A percentile compares a stretch with the other conserved stretches of the same genome.
These are phyloP conservation scores for Grantiella picta DNA, from an alignment of 2,113 vertebrate species.

Conservation along the genomic window DNA sequence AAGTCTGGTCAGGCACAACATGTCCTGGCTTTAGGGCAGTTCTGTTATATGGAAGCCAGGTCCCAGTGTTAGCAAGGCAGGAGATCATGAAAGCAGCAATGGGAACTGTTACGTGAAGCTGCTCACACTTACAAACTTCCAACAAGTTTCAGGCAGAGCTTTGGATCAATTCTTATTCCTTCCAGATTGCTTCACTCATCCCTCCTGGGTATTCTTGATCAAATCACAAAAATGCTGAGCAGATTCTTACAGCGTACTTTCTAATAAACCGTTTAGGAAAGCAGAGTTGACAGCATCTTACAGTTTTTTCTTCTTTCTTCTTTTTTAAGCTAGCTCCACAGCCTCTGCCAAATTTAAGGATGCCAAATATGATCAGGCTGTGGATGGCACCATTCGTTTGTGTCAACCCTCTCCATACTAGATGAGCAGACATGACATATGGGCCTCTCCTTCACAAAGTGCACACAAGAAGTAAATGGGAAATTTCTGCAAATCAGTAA, in stretches of 20 bases:
- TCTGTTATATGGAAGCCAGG: neutral
- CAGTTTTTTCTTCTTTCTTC: neutral
- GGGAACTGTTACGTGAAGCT: neutral
- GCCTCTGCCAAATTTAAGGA: constrained; percentile 26
- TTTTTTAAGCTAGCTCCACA: constrained; percentile 21
- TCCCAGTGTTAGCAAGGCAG: neutral
- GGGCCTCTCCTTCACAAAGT: constrained; percentile 1
- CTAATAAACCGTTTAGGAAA: constrained; percentile 50
- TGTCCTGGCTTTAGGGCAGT: neutral
- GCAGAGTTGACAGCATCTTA: constrained; percentile 31
- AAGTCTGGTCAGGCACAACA: neutral
- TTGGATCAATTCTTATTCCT: constrained; percentile 31
- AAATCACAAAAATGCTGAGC: constrained; percentile 37
- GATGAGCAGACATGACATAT: constrained; percentile 46
- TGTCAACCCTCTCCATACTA: constrained; percentile 18
- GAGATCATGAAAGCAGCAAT: neutral
- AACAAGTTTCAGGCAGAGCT: neutral
- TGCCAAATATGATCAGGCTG: constrained; percentile 27
- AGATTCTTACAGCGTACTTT: constrained; percentile 27
- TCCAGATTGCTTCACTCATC: neutral
- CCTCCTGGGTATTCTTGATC: constrained; percentile 1
- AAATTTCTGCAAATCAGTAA: neutral
- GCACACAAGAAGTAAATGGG: neutral
- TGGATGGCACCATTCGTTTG: constrained; percentile 6
- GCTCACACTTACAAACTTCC: neutral